phyloP scores from a whole-genome alignment of 2,888 invertebrate genomes.

The Drosophila glabriapex region DNA sequence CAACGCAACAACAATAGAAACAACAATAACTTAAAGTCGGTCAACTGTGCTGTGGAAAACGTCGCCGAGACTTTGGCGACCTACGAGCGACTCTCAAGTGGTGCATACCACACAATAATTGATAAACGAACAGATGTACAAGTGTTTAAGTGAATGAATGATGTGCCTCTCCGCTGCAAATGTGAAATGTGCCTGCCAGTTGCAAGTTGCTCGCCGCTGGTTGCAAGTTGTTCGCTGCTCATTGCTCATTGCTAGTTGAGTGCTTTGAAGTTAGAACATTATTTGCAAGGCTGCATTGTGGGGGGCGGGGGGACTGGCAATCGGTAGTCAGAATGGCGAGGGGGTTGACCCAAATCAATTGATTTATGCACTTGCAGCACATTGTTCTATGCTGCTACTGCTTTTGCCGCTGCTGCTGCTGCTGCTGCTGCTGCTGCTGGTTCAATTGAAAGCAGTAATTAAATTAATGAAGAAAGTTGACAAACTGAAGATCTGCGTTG shows the following conservation, averaged over 20 bases:
- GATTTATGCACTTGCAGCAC: conserved; percentile 66
- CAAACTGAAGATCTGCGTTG: conserved; percentile 36
- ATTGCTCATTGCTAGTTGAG: conserved; percentile 17
- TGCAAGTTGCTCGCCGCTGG: conserved; percentile 16
- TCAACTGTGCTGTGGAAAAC: conserved; percentile 62
- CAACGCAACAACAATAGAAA: conserved; percentile 25
- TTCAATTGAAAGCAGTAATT: conserved; percentile 77
- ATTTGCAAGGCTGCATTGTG: conserved; percentile 36
- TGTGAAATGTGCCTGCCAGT: conserved; percentile 23
- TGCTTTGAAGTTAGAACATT: conserved; percentile 39
- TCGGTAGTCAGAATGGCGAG: conserved; percentile 11
- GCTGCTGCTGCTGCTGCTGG: conserved; percentile 2
- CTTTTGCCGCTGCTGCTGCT: conserved; percentile 6
- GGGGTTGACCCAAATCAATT: conserved; percentile 69
- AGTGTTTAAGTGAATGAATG: conserved; percentile 76
- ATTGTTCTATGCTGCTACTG: conserved; percentile 1
- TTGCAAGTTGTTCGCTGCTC: conserved; percentile 13
- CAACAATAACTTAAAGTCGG: conserved; percentile 57
- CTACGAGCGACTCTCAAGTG: conserved; percentile 49
- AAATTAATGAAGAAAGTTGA: conserved; percentile 71
- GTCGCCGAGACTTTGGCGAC: conserved; percentile 45
- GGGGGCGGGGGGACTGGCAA: background rate
- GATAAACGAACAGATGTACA: conserved; percentile 80
- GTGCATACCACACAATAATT: conserved; percentile 68
- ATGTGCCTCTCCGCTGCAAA: conserved; percentile 42